Base-by-base conservation (phyloP, 2,113 vertebrate species). In the Bombycilla garrulus region DNA sequence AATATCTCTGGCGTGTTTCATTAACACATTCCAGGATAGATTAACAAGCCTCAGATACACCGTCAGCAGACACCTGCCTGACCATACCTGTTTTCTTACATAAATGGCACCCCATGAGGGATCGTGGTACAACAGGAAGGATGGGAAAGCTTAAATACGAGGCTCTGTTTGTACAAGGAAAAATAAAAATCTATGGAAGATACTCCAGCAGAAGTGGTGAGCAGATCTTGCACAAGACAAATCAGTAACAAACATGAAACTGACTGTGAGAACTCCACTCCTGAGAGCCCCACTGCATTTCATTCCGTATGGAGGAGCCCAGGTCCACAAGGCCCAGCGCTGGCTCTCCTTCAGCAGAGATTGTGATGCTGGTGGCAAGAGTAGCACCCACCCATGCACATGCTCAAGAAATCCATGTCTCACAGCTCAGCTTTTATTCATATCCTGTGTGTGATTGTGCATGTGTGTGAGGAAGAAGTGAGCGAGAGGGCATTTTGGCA, bases 11-110 rank as follows among this genome's bases (percentile, higher is more conserved):
- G 86, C 42, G 9, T 91, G 87, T 85, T 95, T 94, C 93, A 94
- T 95, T 84, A 95, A 62, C 84, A 89, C 87, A 94, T 95, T 95
- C 93, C 89, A 91, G 84, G 56, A 13, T 9, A 79, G 84, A 94
- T 81, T 54, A 90, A 61, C 73, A 82, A 8, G 0, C 81, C 91
- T 92, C 78, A 69, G 53, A 65, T 65, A 58, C 44, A 54, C 36
- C 2, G 8, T 80, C 94, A 89, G 83, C 89, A 87, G 70, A 61
- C 77, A 92, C 73, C 65, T 71, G 56, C 73, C 90, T 94, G 70
- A 82, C 86, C 80, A 29, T 81, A 92, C 95, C 82, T 96, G 86
- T 86, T 96, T 70, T 62, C 82, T 88, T 70, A 78, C 76, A 25
- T 51, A 51, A 90, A 74, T 0, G 3, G 53, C 66, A 79, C 20